Evolutionary conservation across 2,888 invertebrate species (phyloP).

Genomic region (Caenorhabditis japonica): DNA sequence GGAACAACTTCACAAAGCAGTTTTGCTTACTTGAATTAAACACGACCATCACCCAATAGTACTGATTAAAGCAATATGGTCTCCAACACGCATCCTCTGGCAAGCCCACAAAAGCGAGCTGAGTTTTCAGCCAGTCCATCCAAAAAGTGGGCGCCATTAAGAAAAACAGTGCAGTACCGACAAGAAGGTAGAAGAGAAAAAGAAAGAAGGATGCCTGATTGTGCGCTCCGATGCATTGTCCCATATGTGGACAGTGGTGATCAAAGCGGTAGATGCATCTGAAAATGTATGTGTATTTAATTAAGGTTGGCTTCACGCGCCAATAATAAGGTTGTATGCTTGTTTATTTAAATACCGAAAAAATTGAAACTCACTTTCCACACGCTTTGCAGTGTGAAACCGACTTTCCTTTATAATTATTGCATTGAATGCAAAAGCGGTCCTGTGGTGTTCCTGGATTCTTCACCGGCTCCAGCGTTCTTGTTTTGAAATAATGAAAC

Average conservation of each 20-base stretch:
- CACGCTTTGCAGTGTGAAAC: slow-evolving; percentile 41
- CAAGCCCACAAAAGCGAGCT: slow-evolving; percentile 8
- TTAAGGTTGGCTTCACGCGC: too few relatives aligned
- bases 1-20: too few relatives aligned
- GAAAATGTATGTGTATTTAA: neutral
- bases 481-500: slow-evolving; percentile 41
- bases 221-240: slow-evolving; percentile 42
- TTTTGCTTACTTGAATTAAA: slow-evolving; percentile 17
- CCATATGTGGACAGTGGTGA: slow-evolving; percentile 41
- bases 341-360: too few relatives aligned
- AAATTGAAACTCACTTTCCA: slow-evolving; percentile 3
- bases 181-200: slow-evolving; percentile 30
- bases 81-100: slow-evolving; percentile 27
- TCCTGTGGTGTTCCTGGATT: slow-evolving; percentile 31
- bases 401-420: slow-evolving; percentile 33
- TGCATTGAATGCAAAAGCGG: slow-evolving; percentile 25
- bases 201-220: slow-evolving; percentile 37
- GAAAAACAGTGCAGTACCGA: slow-evolving; percentile 27
- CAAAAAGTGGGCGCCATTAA: slow-evolving; percentile 27
- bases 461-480: slow-evolving; percentile 23
- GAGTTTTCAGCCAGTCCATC: slow-evolving; percentile 19
- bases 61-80: slow-evolving; percentile 18
- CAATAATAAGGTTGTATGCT: too few relatives aligned
- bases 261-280: slow-evolving; percentile 40
- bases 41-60: slow-evolving; percentile 1